Evolutionary conservation across 1,140 invertebrate genomes (phyloP).

Genomic region (Phymorhynchus buccinoides): DNA sequence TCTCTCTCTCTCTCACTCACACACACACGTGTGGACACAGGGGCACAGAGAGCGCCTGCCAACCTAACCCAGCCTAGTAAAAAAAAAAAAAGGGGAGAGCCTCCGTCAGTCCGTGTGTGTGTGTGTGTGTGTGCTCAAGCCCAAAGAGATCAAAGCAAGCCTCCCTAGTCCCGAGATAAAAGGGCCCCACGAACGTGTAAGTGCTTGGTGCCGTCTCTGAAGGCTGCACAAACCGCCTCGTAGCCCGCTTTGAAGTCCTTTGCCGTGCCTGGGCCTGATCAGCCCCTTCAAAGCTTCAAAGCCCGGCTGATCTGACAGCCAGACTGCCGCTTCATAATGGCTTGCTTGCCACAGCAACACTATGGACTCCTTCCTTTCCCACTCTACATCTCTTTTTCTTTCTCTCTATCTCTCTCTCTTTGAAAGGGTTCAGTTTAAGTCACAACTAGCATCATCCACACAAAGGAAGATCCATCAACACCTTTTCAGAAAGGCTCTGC

Average conservation of each 20-base stretch:
- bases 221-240: conserved; percentile 46
- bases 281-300: conserved; percentile 37
- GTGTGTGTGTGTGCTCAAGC: conserved; percentile 30
- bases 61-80: too few relatives aligned
- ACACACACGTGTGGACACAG: background rate
- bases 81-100: background rate
- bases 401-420: too few relatives aligned
- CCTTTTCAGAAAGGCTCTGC: too few relatives aligned
- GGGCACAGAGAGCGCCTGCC: conserved; percentile 4
- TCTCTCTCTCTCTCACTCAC: background rate
- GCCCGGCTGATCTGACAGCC: conserved; percentile 33
- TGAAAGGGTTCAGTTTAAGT: too few relatives aligned
- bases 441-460: too few relatives aligned
- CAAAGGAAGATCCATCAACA: too few relatives aligned
- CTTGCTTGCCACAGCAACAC: conserved; percentile 30
- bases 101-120: too few relatives aligned
- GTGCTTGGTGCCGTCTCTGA: conserved; percentile 47
- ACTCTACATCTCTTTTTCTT: background rate
- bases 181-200: conserved; percentile 40
- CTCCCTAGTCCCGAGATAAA: conserved; percentile 46
- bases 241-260: conserved; percentile 37
- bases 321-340: conserved; percentile 36
- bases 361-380: background rate
- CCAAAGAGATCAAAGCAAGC: conserved; percentile 42
- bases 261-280: conserved; percentile 43